Evolutionary conservation across 2,888 invertebrate species (phyloP), one percentile per base, ranked within the genome.

Genomic region (Cosmia pyralina): DNA sequence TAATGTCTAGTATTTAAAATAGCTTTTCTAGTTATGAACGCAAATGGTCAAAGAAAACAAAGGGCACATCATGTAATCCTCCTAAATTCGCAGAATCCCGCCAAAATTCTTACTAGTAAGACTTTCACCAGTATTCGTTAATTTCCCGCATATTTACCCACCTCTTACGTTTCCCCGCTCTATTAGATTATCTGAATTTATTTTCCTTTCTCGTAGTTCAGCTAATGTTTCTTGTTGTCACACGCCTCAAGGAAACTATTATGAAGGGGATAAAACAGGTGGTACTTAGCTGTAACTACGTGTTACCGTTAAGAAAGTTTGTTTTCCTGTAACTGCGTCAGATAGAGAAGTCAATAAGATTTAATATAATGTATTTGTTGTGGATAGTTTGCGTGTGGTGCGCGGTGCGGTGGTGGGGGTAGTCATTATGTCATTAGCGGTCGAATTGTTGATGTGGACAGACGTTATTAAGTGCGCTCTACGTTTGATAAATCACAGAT

Each of bases 131-230:
- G 82, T 89, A 88, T 92, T 93, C 90, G 92, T 93, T 94, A 94
- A 94, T 94, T 93, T 91, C 88, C 83, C 87, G 85, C 87, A 85
- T 93, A 91, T 94, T 93, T 92, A 88, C 92, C 85, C 87, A 90
- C 89, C 90, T 90, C 92, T 90, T 90, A 81, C 75, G 77, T 72
- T 72, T 79, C 79, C 78, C 81, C 84, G 75, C 85, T 87, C 87
- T 92, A 92, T 93, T 93, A 93, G 92, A 93, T 94, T 93, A 92
- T 90, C 90, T 87, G 91, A 91, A 92, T 93, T 93, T 93, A 91
- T 93, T 90, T 88, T 86, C 89, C 85, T 85, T 86, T 88, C 83
- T 82, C 81, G 76, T 87, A 85, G 87, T 88, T 89, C 65, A 77
- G 77, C 74, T 85, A 88, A 88, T 86, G 87, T 87, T 80, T 75